Evolutionary conservation across 2,888 invertebrate genomes (phyloP).

Genomic region (Ochropleura leucogaster): DNA sequence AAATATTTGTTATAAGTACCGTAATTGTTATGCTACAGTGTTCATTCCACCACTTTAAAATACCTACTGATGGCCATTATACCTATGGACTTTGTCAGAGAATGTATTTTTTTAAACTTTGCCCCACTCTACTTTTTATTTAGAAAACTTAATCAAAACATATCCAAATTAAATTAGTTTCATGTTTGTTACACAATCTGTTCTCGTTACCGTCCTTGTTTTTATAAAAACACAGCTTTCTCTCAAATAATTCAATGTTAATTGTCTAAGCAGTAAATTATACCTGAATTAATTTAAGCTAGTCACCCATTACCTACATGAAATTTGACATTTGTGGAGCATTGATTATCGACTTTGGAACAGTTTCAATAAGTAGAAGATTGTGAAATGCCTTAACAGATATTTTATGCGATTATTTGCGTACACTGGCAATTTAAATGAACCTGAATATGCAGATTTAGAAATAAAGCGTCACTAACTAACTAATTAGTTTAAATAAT

Average conservation of each 20-base stretch:
- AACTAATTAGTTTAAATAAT: background rate
- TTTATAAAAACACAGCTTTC: background rate
- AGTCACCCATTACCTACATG: slow-evolving; percentile 8
- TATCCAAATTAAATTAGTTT: background rate
- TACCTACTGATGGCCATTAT: no score
- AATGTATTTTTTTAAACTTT: no score
- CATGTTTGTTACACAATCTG: background rate
- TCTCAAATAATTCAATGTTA: slow-evolving; percentile 4
- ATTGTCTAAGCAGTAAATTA: background rate
- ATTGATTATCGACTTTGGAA: slow-evolving; percentile 25
- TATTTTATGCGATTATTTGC: slow-evolving; percentile 16
- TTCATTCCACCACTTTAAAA: no score
- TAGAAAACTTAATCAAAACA: slow-evolving; percentile 1
- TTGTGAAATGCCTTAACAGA: slow-evolving; percentile 17
- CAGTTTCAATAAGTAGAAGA: background rate
- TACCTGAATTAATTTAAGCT: slow-evolving; percentile 21
- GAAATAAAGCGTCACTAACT: background rate
- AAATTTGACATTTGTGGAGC: slow-evolving; percentile 47
- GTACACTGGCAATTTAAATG: slow-evolving; percentile 15
- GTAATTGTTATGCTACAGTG: no score
- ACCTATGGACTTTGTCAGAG: no score
- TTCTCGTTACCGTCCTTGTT: slow-evolving; percentile 5
- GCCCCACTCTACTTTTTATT: slow-evolving; percentile 5
- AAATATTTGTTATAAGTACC: no score
- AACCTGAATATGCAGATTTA: background rate